Evolutionary conservation across 1,140 invertebrate species (phyloP), one percentile per base, ranked within the genome.

Genomic region (Glomeris maerens): DNA sequence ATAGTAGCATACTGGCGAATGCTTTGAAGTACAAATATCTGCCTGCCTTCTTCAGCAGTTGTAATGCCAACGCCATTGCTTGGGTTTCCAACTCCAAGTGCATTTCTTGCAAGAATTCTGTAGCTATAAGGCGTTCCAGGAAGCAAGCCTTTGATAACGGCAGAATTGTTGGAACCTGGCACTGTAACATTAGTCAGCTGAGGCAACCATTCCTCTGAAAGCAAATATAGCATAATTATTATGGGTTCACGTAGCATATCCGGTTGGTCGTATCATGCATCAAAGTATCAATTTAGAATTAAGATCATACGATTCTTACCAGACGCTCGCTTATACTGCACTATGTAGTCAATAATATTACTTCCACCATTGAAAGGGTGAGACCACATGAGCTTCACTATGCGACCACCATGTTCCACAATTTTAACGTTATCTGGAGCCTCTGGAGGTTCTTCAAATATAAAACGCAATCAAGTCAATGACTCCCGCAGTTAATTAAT

Each of bases 351-450:
- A 23, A 76, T 69, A 22, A 89, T 75, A 0, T 78, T 75, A 46
- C 78, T 80, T 62, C 86, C 85, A 20, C 85, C 85, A 63, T 85
- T 79, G 62, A 81, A 87, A 0, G 81, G 79, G 45, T 74, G 74
- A 38, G 74, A 72, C 84, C 84, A 88, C 3, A 75, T 68, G 2
- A 89, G 62, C 28, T 73, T 72, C 10, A 82, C 78, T 5, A 73
- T 75, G 45, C 82, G 70, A 5, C 80, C 25, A 17, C 46, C 28
- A 22, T 48, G 46, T 22, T 48, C 46, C 5, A 48, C 3, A 39
- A 48, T 48, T 25, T 31, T 48, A 4, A 48, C 27, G 7, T 36
- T 36, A 4, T 45, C 46, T 13, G 46, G 46, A 17, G 27, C 46
- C 4, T 48, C 46, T 10, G 46, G 46, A 22, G 46, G 46, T 23